Evolutionary conservation across 2,888 invertebrate species (phyloP).

Genomic region (Apantesis nais): DNA sequence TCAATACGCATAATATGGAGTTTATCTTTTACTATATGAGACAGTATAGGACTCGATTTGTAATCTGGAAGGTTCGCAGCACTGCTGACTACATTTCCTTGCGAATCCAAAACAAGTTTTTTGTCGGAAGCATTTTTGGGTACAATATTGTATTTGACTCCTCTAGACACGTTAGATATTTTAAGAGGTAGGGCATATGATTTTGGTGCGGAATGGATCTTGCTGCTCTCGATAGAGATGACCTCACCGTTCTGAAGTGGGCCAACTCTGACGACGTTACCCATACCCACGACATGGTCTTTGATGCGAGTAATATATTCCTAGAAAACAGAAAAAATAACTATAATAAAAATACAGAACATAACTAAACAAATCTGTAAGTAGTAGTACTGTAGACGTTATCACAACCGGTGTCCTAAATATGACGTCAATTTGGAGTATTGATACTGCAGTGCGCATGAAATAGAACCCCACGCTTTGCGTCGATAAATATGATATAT

Average conservation of each 20-base stretch:
- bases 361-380: neutral
- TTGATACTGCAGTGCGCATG: neutral
- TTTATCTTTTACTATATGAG: constrained; percentile 80
- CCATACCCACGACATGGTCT: constrained; percentile 90
- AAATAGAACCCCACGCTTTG: neutral
- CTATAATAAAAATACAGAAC: constrained; percentile 5
- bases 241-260: constrained; percentile 80
- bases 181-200: constrained; percentile 81
- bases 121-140: constrained; percentile 83
- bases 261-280: constrained; percentile 88
- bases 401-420: constrained; percentile 12
- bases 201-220: constrained; percentile 71
- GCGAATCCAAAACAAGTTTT: constrained; percentile 77
- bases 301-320: constrained; percentile 86
- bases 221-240: constrained; percentile 76
- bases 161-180: constrained; percentile 78
- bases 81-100: constrained; percentile 81
- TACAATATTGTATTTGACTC: constrained; percentile 80
- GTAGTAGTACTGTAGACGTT: constrained; percentile 6
- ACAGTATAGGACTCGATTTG: constrained; percentile 79
- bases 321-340: constrained; percentile 54
- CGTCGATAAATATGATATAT: neutral
- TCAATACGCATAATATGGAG: constrained; percentile 83
- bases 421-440: neutral
- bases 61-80: constrained; percentile 81